phyloP scores from a whole-genome alignment of 2,113 vertebrate species.

The Elephantulus edwardii region DNA sequence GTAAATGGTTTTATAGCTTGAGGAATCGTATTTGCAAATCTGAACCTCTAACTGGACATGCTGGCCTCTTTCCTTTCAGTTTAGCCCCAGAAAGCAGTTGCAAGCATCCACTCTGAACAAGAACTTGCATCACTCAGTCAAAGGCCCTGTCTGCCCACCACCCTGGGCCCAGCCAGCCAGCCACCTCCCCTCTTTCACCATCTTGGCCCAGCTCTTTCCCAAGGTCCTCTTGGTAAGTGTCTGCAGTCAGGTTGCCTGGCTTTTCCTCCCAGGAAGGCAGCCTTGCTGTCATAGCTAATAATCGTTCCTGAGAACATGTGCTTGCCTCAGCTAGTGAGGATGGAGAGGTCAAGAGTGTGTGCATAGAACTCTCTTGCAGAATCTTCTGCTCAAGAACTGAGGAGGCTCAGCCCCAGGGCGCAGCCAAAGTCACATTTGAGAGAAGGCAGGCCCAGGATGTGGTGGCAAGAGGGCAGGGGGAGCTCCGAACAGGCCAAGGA shows the following conservation, averaged over 20 bases:
- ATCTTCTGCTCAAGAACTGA: constrained; percentile 24
- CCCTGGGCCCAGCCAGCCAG: not conserved
- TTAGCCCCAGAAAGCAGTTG: not conserved
- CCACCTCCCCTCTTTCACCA: not conserved
- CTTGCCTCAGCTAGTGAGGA: not conserved
- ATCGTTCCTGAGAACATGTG: not conserved
- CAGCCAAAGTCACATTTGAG: not conserved
- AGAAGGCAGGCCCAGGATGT: not conserved
- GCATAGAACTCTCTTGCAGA: not conserved
- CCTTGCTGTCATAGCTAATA: not conserved
- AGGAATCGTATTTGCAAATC: not conserved
- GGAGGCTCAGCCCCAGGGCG: not conserved
- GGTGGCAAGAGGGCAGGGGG: not conserved
- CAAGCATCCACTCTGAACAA: not conserved
- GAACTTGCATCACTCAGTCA: too few relatives aligned
- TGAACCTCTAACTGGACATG: not conserved
- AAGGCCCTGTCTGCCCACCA: constrained; percentile 1
- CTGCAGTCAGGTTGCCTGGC: not conserved
- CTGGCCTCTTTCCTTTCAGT: not conserved
- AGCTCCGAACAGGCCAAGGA: not conserved
- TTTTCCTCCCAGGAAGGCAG: not conserved
- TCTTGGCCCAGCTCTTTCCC: not conserved
- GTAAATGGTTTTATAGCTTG: not conserved
- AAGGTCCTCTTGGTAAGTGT: not conserved
- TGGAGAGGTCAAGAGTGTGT: not conserved